Base-by-base conservation (phyloP, 2,888 invertebrate genomes). In the Ennomos fuscantarius region DNA sequence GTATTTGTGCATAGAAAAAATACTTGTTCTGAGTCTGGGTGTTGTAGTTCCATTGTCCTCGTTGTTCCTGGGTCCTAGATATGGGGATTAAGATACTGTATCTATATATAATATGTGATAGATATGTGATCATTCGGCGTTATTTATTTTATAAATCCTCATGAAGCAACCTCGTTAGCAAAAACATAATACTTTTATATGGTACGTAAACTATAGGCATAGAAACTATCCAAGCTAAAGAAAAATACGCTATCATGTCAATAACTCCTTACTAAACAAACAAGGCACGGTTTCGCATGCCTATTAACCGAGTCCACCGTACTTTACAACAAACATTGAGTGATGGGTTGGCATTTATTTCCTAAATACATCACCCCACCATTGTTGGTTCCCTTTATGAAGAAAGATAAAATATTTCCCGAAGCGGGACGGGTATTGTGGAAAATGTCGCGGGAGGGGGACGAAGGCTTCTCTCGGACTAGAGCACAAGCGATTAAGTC, bases 361-460 rank as follows among this genome's bases (percentile, higher is more conserved):
- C 80, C 79, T 83, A 87, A 87, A 89, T 84, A 87, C 85, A 86
- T 88, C 85, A 84, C 80, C 82, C 79, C 64, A 68, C 82, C 78
- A 86, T 87, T 86, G 88, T 87, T 82, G 82, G 80, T 82, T 82
- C 78, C 84, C 84, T 89, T 87, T 89, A 86, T 88, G 86, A 88
- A 87, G 87, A 84, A 88, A 87, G 86, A 88, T 89, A 87, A 89
- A 89, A 90, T 88, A 89, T 88, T 89, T 88, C 82, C 85, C 81
- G 72, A 76, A 84, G 74, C 84, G 75, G 75, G 79, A 78, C 79
- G 72, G 82, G 80, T 71, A 82, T 88, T 88, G 87, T 84, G 79
- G 78, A 68, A 84, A 86, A 86, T 84, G 86, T 84, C 86, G 82
- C 75, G 80, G 80, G 78, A 74, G 62, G 71, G 67, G 72, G 71